Evolutionary conservation across 1,140 invertebrate genomes (phyloP).

Genomic region (Oedothorax gibbosus): DNA sequence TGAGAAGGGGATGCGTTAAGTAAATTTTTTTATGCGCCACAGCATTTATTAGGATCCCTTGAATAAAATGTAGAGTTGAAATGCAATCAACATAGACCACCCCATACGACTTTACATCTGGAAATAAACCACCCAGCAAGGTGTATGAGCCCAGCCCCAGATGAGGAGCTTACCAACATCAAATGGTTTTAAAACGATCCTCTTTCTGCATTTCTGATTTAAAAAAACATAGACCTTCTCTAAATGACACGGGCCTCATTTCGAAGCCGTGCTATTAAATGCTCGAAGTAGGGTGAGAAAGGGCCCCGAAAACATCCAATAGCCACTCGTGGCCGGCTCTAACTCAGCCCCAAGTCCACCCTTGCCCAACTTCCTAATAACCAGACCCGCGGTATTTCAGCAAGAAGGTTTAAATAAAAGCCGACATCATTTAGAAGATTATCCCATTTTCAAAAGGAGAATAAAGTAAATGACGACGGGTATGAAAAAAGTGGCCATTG

Average conservation of each 20-base stretch:
- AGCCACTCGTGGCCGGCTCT: background rate
- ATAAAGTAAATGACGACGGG: conserved; percentile 17
- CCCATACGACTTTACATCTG: too few relatives aligned
- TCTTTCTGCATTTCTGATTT: too few relatives aligned
- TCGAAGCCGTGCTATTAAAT: conserved; percentile 34
- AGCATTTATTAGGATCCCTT: too few relatives aligned
- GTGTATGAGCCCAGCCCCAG: too few relatives aligned
- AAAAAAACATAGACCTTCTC: background rate
- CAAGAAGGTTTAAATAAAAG: conserved; percentile 26
- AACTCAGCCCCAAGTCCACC: background rate
- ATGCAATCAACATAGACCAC: too few relatives aligned
- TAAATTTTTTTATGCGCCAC: too few relatives aligned
- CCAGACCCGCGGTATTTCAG: background rate
- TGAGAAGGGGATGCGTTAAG: too few relatives aligned
- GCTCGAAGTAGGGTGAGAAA: conserved; percentile 52
- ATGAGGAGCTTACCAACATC: too few relatives aligned
- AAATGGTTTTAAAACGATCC: too few relatives aligned
- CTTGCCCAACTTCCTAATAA: conserved; percentile 1
- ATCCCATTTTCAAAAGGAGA: background rate
- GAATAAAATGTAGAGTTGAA: too few relatives aligned
- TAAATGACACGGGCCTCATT: conserved; percentile 27
- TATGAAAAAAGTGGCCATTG: conserved; percentile 33
- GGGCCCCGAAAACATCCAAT: background rate
- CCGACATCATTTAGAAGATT: conserved; percentile 48
- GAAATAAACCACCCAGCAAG: too few relatives aligned